Conservation (phyloP, 2,888 invertebrate species). For the Coenonympha glycerion region DNA sequence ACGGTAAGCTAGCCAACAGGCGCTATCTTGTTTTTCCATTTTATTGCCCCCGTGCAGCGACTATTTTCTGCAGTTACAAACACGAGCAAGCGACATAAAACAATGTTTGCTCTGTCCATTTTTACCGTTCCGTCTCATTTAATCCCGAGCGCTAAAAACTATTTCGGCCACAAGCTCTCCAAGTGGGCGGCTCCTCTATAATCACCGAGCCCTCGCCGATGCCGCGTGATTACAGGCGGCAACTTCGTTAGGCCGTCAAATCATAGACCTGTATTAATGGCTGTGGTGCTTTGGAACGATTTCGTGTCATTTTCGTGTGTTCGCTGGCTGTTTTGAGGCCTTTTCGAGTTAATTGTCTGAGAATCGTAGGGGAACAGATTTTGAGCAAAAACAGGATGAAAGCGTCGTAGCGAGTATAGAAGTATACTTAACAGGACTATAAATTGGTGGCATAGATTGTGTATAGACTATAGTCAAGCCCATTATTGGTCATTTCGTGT, state of each 20-base stretch:
- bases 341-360: conserved; percentile 56
- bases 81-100: not conserved
- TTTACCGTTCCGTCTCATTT: conserved; percentile 18
- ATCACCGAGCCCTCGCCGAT: conserved; percentile 53
- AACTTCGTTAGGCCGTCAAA: conserved; percentile 69
- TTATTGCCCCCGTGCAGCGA: too few relatives aligned
- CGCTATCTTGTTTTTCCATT: too few relatives aligned
- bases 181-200: conserved; percentile 68
- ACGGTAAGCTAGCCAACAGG: too few relatives aligned
- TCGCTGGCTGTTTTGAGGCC: conserved; percentile 17
- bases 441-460: too few relatives aligned
- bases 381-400: too few relatives aligned
- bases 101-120: conserved; percentile 6
- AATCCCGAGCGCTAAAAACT: conserved; percentile 18
- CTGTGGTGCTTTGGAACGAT: conserved; percentile 53
- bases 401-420: too few relatives aligned
- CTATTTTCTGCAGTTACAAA: too few relatives aligned
- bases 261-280: conserved; percentile 60
- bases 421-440: too few relatives aligned
- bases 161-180: conserved; percentile 20
- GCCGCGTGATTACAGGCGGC: conserved; percentile 63
- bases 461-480: too few relatives aligned
- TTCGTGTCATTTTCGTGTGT: conserved; percentile 57
- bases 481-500: too few relatives aligned
- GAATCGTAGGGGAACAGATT: conserved; percentile 32